phyloP scores from a whole-genome alignment of 2,797 vertebrate genomes.

The Pseudochaenichthys georgianus region DNA sequence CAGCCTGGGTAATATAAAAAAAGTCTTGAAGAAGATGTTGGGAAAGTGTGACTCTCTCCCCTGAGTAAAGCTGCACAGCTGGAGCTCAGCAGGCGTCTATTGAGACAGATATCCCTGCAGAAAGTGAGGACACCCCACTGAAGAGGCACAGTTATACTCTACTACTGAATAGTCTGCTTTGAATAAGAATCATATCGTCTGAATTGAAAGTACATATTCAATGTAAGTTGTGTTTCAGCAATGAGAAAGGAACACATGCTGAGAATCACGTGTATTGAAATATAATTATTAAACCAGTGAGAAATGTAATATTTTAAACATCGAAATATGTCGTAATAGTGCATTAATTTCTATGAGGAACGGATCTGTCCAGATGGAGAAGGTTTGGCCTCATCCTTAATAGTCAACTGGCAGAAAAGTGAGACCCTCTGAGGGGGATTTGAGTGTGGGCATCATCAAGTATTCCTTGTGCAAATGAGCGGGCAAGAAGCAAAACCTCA shows the following conservation, averaged over 20 bases:
- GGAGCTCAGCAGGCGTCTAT: constrained; percentile 9
- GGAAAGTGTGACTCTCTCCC: neutral
- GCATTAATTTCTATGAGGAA: neutral
- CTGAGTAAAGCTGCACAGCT: constrained; percentile 7
- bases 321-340: rapidly evolving
- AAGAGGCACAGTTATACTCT: neutral
- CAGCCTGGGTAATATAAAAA: no score
- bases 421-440: neutral
- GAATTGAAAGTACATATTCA: neutral
- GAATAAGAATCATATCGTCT: neutral
- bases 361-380: neutral
- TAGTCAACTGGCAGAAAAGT: neutral
- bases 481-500: neutral
- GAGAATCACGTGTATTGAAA: no score
- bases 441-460: neutral
- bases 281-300: neutral
- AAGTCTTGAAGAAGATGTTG: no score
- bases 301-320: neutral
- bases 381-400: neutral
- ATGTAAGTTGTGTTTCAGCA: neutral
- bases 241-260: neutral
- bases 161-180: neutral
- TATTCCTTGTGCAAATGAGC: neutral
- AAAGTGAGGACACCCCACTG: constrained; percentile 5
- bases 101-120: constrained; percentile 21